Evolutionary conservation across 2,113 vertebrate genomes (phyloP).

Genomic region (Hemibagrus wyckioides): DNA sequence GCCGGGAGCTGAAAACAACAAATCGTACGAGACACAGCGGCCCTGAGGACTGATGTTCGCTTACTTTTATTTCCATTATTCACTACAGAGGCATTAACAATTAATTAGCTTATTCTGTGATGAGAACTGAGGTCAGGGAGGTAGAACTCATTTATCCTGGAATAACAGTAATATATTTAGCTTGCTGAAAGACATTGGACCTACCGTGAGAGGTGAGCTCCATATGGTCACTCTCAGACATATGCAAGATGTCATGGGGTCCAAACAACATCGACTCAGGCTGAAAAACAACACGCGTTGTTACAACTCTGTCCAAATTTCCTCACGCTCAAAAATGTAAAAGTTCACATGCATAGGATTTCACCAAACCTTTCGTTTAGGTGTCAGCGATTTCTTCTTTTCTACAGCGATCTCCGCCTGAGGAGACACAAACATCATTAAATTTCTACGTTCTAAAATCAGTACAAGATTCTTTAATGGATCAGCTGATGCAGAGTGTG

Average conservation of each 20-base stretch:
- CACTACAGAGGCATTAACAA: background rate
- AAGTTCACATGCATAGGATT: background rate
- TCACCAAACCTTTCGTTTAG: conserved; percentile 71
- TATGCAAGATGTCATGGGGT: conserved; percentile 86
- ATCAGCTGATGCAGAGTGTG: too few relatives aligned
- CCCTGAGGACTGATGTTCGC: background rate
- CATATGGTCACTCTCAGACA: conserved; percentile 60
- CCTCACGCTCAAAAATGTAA: background rate
- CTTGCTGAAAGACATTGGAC: background rate
- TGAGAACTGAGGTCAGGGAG: background rate
- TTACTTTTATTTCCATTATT: background rate
- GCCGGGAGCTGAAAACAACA: background rate
- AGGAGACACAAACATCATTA: background rate
- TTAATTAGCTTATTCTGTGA: background rate
- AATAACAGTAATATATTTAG: background rate
- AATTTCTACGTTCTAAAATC: background rate
- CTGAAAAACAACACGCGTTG: conserved; percentile 56
- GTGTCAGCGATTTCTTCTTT: conserved; percentile 68
- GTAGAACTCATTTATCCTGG: background rate
- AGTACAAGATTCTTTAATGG: background rate
- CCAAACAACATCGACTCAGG: conserved; percentile 82
- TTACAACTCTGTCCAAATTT: background rate
- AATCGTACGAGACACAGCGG: too few relatives aligned
- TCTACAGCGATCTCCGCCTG: conserved; percentile 70
- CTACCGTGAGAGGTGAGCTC: conserved; percentile 70